Conservation (phyloP, 2,113 vertebrate genomes). For the Antennarius striatus region DNA sequence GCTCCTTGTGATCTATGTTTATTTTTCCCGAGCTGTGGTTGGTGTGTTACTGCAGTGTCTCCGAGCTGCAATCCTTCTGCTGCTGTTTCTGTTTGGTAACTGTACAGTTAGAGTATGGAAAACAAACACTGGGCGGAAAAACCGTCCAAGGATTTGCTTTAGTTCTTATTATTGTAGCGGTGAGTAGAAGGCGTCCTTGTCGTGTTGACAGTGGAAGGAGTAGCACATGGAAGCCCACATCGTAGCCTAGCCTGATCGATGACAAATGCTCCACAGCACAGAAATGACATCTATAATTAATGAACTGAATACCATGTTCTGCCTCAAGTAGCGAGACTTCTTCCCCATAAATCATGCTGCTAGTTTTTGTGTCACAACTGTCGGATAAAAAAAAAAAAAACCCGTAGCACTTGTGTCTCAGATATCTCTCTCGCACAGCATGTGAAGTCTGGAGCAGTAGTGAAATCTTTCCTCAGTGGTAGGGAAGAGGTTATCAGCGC, state of each 20-base stretch:
- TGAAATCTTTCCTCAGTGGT: constrained; percentile 1
- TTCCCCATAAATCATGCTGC: constrained; percentile 27
- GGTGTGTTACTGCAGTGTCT: constrained; percentile 59
- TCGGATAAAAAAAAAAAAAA: not conserved
- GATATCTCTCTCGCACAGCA: no score
- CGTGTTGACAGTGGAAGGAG: constrained; percentile 35
- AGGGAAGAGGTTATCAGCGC: constrained; percentile 23
- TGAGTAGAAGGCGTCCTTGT: not conserved
- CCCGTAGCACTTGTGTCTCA: not conserved
- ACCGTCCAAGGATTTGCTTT: not conserved
- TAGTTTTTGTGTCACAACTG: not conserved
- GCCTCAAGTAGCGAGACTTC: constrained; percentile 27
- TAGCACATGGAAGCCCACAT: constrained; percentile 1
- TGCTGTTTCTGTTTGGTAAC: constrained; percentile 50
- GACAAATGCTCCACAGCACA: constrained; percentile 35
- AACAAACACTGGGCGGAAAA: not conserved
- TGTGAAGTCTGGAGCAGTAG: constrained; percentile 36
- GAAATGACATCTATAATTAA: constrained; percentile 63
- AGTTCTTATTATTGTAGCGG: constrained; percentile 3
- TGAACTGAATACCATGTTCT: constrained; percentile 63
- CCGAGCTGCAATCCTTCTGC: constrained; percentile 47
- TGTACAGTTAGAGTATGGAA: constrained; percentile 14
- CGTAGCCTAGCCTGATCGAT: constrained; percentile 44
- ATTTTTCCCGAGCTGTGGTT: constrained; percentile 26
- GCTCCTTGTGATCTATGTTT: constrained; percentile 40